These are phyloP conservation scores for Sorex araneus DNA, from an alignment of 2,113 vertebrate species.

Conservation along the genomic window DNA sequence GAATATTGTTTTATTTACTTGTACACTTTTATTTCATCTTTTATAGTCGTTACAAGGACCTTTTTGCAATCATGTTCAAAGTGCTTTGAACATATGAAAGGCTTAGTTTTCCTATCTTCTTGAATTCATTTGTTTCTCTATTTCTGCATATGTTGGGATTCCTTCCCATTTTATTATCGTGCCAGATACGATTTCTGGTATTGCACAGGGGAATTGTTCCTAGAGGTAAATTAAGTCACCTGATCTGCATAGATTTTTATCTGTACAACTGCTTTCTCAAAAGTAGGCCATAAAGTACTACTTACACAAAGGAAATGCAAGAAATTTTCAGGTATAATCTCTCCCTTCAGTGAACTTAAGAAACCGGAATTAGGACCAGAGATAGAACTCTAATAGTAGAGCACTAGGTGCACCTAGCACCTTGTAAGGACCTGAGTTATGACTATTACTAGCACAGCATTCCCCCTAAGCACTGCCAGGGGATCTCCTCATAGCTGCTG, in stretches of 20 bases:
- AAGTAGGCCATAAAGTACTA: slow-evolving; percentile 30
- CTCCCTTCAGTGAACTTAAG: slow-evolving; percentile 10
- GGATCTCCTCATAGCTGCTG: no score
- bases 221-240: slow-evolving; percentile 37
- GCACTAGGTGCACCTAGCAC: neutral
- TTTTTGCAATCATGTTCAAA: neutral
- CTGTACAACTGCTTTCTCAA: slow-evolving; percentile 7
- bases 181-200: slow-evolving; percentile 30
- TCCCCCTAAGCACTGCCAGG: no score
- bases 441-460: no score
- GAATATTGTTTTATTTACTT: slow-evolving; percentile 33
- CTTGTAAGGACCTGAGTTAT: slow-evolving; percentile 10
- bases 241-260: slow-evolving; percentile 1
- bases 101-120: neutral
- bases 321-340: slow-evolving; percentile 35
- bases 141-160: neutral
- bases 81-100: no score
- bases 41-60: neutral
- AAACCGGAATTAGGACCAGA: neutral
- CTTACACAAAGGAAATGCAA: slow-evolving; percentile 16
- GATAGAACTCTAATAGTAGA: neutral
- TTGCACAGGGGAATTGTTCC: slow-evolving; percentile 21
- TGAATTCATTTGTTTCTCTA: slow-evolving; percentile 16
- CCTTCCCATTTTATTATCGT: slow-evolving; percentile 3
- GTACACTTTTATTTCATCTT: neutral